Percentiles rank a stretch among this genome's conserved stretches.
Evolutionary conservation across 2,888 invertebrate genomes (phyloP).

Genomic region (Poecilobothrus nobilitatus): DNA sequence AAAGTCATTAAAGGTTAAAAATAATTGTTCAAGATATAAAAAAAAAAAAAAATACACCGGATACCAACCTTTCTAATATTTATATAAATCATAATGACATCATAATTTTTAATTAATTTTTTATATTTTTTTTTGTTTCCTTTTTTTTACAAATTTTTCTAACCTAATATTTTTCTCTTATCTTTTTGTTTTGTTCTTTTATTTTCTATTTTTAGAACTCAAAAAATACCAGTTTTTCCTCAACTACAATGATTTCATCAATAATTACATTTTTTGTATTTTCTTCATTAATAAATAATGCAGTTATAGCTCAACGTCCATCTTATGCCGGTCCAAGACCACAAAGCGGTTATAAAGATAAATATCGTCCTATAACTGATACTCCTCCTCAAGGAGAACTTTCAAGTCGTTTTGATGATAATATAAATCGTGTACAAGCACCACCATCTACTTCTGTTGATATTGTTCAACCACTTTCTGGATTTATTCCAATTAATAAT

Average conservation of each 20-base stretch:
- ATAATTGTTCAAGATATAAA: too few species aligned
- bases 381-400: constrained; percentile 27
- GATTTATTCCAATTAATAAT: constrained; percentile 9
- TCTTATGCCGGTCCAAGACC: constrained; percentile 54
- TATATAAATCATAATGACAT: too few species aligned
- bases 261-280: not conserved
- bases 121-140: not conserved
- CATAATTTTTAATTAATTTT: too few species aligned
- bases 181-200: not conserved
- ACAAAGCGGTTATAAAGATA: constrained; percentile 53
- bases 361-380: constrained; percentile 34
- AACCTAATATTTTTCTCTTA: too few species aligned
- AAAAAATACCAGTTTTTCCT: not conserved
- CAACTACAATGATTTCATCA: not conserved
- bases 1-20: too few species aligned
- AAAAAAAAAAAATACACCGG: too few species aligned
- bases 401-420: constrained; percentile 49
- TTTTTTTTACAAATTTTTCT: too few species aligned
- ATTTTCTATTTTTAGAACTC: not conserved
- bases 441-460: constrained; percentile 27
- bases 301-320: constrained; percentile 48
- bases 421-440: constrained; percentile 28
- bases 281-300: constrained; percentile 13
- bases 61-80: too few species aligned
- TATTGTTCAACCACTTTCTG: constrained; percentile 13